phyloP scores from a whole-genome alignment of 2,797 vertebrate genomes.

The Epinephelus malabaricus region DNA sequence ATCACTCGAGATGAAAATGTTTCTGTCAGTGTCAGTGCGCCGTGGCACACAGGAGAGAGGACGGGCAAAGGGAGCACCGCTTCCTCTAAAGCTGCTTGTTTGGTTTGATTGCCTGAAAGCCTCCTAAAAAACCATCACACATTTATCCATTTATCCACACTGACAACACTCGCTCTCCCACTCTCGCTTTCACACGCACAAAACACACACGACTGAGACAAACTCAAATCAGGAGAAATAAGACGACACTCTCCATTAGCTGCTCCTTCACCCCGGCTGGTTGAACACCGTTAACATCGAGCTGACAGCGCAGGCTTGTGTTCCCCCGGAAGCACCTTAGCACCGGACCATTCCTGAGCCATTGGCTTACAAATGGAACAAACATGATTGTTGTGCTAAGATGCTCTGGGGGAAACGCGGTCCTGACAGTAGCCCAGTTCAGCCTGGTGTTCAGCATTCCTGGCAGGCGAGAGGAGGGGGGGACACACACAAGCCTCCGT shows the following conservation, averaged over 20 bases:
- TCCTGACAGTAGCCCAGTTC: conserved; percentile 40
- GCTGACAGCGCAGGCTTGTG: conserved; percentile 47
- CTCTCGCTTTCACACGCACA: conserved; percentile 26
- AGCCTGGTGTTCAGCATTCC: conserved; percentile 43
- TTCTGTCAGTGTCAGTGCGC: conserved; percentile 41
- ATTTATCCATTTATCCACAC: conserved; percentile 65
- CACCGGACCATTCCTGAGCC: conserved; percentile 61
- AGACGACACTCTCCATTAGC: conserved; percentile 63
- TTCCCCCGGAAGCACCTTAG: conserved; percentile 60
- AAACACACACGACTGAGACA: conserved; percentile 12
- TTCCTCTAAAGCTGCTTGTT: conserved; percentile 74
- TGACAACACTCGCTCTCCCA: conserved; percentile 48
- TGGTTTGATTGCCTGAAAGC: conserved; percentile 79
- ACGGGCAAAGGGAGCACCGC: conserved; percentile 30
- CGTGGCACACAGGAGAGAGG: conserved; percentile 35
- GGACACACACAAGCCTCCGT: conserved; percentile 12
- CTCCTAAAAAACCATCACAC: conserved; percentile 60
- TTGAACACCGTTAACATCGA: conserved; percentile 42
- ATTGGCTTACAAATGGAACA: conserved; percentile 71
- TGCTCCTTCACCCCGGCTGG: conserved; percentile 53
- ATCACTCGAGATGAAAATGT: conserved; percentile 50
- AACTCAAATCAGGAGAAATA: conserved; percentile 57
- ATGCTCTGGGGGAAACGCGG: conserved; percentile 47
- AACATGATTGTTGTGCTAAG: conserved; percentile 75
- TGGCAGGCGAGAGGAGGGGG: conserved; percentile 28